Conservation (phyloP, 2,888 invertebrate genomes). For the Drosophila lutescens region DNA sequence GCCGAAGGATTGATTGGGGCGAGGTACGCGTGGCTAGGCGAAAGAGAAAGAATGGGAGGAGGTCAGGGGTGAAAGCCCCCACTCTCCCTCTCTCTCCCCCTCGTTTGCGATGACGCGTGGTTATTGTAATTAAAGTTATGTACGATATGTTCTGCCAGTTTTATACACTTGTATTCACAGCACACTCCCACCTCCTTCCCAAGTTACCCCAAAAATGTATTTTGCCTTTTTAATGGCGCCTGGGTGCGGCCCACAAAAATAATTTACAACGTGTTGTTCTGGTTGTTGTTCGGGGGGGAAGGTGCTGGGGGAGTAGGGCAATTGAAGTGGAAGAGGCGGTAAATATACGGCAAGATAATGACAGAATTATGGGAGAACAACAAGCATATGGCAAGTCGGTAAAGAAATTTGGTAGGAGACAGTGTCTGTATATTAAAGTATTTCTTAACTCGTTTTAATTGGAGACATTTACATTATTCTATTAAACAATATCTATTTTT, state of each 20-base stretch:
- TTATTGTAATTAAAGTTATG: constrained; percentile 75
- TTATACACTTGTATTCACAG: constrained; percentile 50
- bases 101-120: constrained; percentile 37
- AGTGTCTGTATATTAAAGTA: not conserved
- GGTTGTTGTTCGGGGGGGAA: constrained; percentile 24
- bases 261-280: constrained; percentile 51
- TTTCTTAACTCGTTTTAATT: no score
- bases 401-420: constrained; percentile 1
- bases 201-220: constrained; percentile 2
- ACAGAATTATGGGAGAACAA: constrained; percentile 53
- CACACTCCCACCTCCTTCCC: not conserved
- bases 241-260: constrained; percentile 51
- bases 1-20: constrained; percentile 26
- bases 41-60: not conserved
- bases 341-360: constrained; percentile 68
- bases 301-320: constrained; percentile 25
- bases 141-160: constrained; percentile 47
- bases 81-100: constrained; percentile 1
- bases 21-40: constrained; percentile 24
- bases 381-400: constrained; percentile 60
- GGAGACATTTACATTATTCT: no score
- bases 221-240: constrained; percentile 49
- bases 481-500: no score
- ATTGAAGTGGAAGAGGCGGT: constrained; percentile 57
- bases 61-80: constrained; percentile 6